These are phyloP conservation scores for Plemyria rubiginata DNA, from an alignment of 2,888 invertebrate species.

Conservation along the genomic window DNA sequence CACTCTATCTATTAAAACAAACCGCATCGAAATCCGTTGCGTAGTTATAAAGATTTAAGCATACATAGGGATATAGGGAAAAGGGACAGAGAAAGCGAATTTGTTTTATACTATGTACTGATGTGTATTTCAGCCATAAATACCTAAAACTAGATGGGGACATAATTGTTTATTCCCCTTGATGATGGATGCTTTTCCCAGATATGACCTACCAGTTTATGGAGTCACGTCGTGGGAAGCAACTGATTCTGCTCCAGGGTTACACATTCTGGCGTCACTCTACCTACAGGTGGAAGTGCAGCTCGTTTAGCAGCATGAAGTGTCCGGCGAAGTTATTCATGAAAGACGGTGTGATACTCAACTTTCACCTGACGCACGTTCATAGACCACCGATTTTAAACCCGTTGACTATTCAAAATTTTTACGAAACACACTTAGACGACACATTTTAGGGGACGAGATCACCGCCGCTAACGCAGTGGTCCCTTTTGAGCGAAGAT, in stretches of 20 bases:
- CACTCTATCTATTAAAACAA: too few relatives aligned
- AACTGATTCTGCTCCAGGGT: constrained; percentile 29
- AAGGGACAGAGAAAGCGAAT: too few relatives aligned
- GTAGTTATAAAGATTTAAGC: too few relatives aligned
- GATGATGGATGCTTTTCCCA: constrained; percentile 10
- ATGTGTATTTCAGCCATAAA: too few relatives aligned
- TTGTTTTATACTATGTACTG: too few relatives aligned
- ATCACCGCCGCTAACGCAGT: too few relatives aligned
- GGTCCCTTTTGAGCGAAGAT: too few relatives aligned
- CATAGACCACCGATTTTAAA: constrained; percentile 32
- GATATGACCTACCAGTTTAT: constrained; percentile 18
- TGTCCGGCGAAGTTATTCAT: constrained; percentile 30
- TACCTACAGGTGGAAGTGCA: constrained; percentile 38
- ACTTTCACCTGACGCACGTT: constrained; percentile 25
- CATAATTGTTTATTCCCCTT: neutral
- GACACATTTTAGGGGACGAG: too few relatives aligned
- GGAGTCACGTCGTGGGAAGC: constrained; percentile 23
- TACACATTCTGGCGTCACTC: constrained; percentile 39
- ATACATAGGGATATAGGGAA: too few relatives aligned
- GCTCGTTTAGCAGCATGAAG: constrained; percentile 26
- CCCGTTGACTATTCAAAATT: neutral
- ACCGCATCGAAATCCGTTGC: too few relatives aligned
- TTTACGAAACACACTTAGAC: neutral
- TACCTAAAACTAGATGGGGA: too few relatives aligned
- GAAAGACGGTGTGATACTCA: constrained; percentile 23